These are phyloP conservation scores for Myocastor coypus DNA, from an alignment of 2,113 vertebrate species.

Conservation along the genomic window DNA sequence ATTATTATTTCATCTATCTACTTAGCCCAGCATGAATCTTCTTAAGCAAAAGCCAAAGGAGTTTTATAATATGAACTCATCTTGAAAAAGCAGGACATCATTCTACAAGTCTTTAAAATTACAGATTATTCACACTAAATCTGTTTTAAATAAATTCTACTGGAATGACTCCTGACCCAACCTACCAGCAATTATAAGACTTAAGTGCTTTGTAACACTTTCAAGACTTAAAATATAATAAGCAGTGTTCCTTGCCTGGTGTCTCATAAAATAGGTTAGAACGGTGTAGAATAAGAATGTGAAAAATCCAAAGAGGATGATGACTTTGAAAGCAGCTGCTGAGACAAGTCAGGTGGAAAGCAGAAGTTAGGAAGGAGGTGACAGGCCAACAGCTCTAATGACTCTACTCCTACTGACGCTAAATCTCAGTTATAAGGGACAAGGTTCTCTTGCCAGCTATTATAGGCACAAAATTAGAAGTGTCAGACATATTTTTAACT, in stretches of 20 bases:
- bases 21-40: background rate
- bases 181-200: conserved; percentile 39
- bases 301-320: conserved; percentile 32
- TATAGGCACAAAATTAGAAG: background rate
- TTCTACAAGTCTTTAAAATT: conserved; percentile 4
- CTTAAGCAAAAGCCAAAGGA: background rate
- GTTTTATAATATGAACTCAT: background rate
- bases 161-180: conserved; percentile 36
- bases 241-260: conserved; percentile 47
- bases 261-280: conserved; percentile 34
- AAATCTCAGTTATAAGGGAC: background rate
- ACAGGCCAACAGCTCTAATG: conserved; percentile 53
- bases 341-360: conserved; percentile 70
- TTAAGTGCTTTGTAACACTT: conserved; percentile 43
- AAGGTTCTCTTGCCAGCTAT: conserved; percentile 12
- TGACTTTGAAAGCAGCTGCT: conserved; percentile 68
- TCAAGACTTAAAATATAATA: conserved; percentile 63
- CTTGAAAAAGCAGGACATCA: background rate
- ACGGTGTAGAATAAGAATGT: background rate
- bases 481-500: conserved; percentile 32
- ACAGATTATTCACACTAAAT: background rate
- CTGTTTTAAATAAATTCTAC: conserved; percentile 47
- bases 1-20: background rate
- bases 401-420: conserved; percentile 36
- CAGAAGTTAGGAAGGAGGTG: conserved; percentile 44